These are phyloP conservation scores for Isichthys henryi DNA, from an alignment of 2,113 vertebrate genomes.

Conservation along the genomic window DNA sequence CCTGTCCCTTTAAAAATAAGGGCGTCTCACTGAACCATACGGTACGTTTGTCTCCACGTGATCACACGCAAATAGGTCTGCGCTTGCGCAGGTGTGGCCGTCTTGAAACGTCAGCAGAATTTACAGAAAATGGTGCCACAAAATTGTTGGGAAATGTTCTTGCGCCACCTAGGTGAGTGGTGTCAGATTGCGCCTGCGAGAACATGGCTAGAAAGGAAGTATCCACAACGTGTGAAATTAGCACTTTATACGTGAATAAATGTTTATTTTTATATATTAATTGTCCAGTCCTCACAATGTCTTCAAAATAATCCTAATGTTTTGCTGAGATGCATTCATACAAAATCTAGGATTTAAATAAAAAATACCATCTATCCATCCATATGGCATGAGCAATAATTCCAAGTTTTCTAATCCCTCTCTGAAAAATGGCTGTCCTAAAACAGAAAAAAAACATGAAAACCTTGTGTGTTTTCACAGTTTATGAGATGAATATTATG, in stretches of 20 bases:
- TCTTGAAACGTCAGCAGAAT: not conserved
- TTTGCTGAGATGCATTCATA: not conserved
- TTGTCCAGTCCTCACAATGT: not conserved
- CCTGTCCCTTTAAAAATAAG: constrained; percentile 16
- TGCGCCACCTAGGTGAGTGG: not conserved
- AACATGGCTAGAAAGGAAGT: not conserved
- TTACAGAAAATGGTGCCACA: not conserved
- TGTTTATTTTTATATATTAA: not conserved
- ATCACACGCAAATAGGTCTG: not conserved
- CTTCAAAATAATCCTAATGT: not conserved
- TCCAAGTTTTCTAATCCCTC: not conserved
- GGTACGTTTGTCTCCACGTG: not conserved
- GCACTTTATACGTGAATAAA: not conserved
- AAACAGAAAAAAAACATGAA: not conserved
- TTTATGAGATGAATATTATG: not conserved
- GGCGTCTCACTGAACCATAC: not conserved
- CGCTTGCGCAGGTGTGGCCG: not conserved
- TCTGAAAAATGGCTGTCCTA: not conserved
- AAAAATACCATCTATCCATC: not conserved
- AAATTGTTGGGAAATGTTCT: not conserved
- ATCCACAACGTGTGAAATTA: not conserved
- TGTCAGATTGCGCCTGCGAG: not conserved
- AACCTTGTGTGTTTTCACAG: not conserved
- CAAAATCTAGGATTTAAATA: not conserved
- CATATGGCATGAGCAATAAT: not conserved